phyloP scores from a whole-genome alignment of 2,797 vertebrate species.

The Schizopygopsis pylzovi region DNA sequence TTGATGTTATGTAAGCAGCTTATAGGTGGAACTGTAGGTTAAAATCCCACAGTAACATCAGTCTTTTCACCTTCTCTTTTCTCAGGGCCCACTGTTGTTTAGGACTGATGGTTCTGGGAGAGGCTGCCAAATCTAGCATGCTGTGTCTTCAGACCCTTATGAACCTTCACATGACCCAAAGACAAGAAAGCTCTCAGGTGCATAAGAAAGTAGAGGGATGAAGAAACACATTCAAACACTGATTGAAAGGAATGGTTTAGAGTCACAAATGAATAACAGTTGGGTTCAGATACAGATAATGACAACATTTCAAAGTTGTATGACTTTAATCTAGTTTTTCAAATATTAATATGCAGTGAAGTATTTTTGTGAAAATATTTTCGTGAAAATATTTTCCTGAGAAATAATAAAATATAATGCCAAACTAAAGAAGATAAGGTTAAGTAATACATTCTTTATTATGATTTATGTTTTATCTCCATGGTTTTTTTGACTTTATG shows the following conservation, averaged over 20 bases:
- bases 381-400: too few species aligned
- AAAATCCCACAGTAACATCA: background rate
- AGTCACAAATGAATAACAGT: background rate
- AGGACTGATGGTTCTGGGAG: slow-evolving; percentile 69
- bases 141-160: slow-evolving; percentile 70
- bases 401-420: too few species aligned
- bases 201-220: background rate
- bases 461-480: too few species aligned
- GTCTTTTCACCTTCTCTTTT: background rate
- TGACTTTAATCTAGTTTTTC: background rate
- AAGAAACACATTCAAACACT: background rate
- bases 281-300: background rate
- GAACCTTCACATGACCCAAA: slow-evolving; percentile 56
- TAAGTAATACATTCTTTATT: too few species aligned
- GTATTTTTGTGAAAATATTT: too few species aligned
- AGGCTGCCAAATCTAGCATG: slow-evolving; percentile 70
- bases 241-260: background rate
- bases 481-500: too few species aligned
- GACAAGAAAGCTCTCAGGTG: slow-evolving; percentile 11
- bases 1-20: background rate
- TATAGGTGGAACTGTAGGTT: background rate
- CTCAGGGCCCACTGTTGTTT: slow-evolving; percentile 68
- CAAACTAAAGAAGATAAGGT: too few species aligned
- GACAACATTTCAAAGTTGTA: background rate
- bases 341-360: background rate